Conservation (phyloP, 2,888 invertebrate genomes). For the Lutraria lutraria region DNA sequence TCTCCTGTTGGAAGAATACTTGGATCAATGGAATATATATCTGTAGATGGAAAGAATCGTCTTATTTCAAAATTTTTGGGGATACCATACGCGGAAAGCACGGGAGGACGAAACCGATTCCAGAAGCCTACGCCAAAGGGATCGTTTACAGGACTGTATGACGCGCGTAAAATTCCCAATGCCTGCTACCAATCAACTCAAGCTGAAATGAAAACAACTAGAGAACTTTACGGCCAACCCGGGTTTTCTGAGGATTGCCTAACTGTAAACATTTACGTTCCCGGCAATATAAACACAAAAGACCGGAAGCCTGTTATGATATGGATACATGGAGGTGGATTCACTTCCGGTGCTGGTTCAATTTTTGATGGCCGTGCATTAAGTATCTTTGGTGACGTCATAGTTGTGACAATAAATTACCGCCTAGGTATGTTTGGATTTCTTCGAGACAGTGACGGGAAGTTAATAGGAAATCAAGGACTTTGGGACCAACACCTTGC, state of each 20-base stretch:
- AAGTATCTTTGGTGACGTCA: slow-evolving; percentile 43
- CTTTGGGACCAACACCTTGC: slow-evolving; percentile 66
- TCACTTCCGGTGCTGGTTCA: slow-evolving; percentile 32
- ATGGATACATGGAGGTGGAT: slow-evolving; percentile 59
- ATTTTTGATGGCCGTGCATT: slow-evolving; percentile 25
- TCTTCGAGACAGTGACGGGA: slow-evolving; percentile 41
- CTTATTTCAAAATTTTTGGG: slow-evolving; percentile 57
- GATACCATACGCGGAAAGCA: slow-evolving; percentile 60
- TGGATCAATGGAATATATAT: slow-evolving; percentile 40
- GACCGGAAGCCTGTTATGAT: slow-evolving; percentile 58
- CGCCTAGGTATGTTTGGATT: slow-evolving; percentile 58
- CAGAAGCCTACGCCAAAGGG: slow-evolving; percentile 53
- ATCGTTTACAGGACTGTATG: slow-evolving; percentile 35
- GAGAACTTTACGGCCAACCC: not conserved
- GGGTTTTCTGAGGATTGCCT: slow-evolving; percentile 59
- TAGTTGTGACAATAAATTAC: slow-evolving; percentile 63
- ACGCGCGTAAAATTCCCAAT: slow-evolving; percentile 32
- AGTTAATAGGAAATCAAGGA: slow-evolving; percentile 56
- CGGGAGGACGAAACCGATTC: slow-evolving; percentile 51
- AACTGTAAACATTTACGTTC: slow-evolving; percentile 56
- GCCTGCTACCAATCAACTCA: slow-evolving; percentile 44
- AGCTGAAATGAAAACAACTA: not conserved
- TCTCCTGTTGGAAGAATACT: slow-evolving; percentile 46
- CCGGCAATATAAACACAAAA: slow-evolving; percentile 3
- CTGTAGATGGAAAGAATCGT: slow-evolving; percentile 19